Conservation (phyloP, 2,113 vertebrate species). For the Delphinus delphis region DNA sequence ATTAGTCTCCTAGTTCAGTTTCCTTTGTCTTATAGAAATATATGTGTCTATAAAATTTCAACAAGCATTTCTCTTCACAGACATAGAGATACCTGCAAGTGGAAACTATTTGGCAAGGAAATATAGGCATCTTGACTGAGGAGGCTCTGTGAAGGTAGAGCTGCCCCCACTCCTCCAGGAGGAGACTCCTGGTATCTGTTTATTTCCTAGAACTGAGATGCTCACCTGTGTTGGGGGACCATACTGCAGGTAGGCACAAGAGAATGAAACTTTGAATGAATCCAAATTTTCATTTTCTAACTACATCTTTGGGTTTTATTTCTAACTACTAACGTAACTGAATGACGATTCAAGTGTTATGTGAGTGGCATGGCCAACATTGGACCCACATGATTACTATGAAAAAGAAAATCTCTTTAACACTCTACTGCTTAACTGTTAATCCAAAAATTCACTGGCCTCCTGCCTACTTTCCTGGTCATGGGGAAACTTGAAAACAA, state of each 20-base stretch:
- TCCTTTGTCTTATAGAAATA: neutral
- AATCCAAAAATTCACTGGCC: neutral
- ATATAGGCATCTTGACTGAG: too few relatives aligned
- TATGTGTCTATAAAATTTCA: neutral
- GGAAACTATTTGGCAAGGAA: neutral
- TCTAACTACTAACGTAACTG: neutral
- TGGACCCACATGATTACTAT: rapidly evolving
- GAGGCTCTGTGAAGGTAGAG: neutral
- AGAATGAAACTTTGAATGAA: neutral
- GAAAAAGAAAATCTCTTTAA: neutral
- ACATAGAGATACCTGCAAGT: too few relatives aligned
- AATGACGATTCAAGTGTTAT: neutral
- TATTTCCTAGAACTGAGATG: neutral
- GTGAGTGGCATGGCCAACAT: neutral
- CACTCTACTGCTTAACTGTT: neutral
- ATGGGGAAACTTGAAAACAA: neutral
- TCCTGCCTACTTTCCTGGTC: neutral
- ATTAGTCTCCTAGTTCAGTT: neutral
- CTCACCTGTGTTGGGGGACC: too few relatives aligned
- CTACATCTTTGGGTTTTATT: neutral
- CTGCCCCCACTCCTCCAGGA: neutral
- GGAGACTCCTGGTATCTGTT: neutral
- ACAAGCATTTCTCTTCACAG: neutral
- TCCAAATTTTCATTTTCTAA: neutral
- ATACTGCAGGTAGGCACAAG: rapidly evolving